Base-by-base conservation (phyloP, 2,797 vertebrate genomes). In the Microctenopoma stevenorrisi region DNA sequence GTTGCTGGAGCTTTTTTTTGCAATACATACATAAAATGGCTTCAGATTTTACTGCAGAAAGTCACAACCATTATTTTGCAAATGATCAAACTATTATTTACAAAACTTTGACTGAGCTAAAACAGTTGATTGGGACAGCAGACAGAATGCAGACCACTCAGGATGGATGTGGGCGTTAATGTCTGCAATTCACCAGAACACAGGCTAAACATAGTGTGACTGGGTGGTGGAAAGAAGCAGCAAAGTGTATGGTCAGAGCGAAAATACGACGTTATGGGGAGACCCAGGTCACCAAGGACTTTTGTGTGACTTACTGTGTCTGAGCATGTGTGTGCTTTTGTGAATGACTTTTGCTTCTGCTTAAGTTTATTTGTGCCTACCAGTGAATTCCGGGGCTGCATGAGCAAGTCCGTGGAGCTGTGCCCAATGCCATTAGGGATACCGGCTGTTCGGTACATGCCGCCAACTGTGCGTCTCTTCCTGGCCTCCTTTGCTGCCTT, bases 341-440 rank as follows among this genome's bases (percentile, higher is more conserved):
- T 57, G 58, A 60, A 55, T 46, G 58, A 75, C 37, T 30, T 14
- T 28, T 47, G 15, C n/a, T 46, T 73, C 53, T 35, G 42, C 43
- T 76, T 37, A n/a, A 67, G 49, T 60, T 63, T 46, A 60, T 66
- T 70, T 40, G 55, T 49, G 51, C 86, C 59, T 91, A 95, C 94
- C 94, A 94, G 78, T 14, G 94, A 92, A 75, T 40, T 92, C 52
- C 93, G 88, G n/a, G 94, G 92, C 56, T 90, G 92, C 67, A 95
- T 70, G 49, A 94, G 79, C 68, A 95, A 67, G 81, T 94, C 93
- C 0, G 93, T 95, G 76, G 94, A 95, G 83, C 93, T 95, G 91
- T 95, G 93, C 16, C 95, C 94, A 2, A 94, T 91, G 68, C 94
- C 94, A 1, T 91, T 88, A 13, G 92, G 89, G 82, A 95, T 93